Conservation (phyloP, 2,113 vertebrate genomes). For the crab-eating macaque (Macaca fascicularis) region DNA sequence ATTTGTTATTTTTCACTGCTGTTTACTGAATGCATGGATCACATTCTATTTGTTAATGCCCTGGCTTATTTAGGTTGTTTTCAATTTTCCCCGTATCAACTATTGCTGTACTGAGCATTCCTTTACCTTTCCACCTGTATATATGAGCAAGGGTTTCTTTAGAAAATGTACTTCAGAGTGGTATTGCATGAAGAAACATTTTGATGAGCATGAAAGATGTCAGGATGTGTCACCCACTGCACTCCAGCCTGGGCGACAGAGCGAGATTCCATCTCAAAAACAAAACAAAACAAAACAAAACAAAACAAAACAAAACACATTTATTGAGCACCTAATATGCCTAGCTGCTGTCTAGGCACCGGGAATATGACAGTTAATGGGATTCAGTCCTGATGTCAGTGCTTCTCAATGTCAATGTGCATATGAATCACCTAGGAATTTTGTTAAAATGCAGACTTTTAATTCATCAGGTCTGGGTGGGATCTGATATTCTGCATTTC, state of each 20-base stretch:
- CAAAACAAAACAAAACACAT: not conserved
- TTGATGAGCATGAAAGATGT: not conserved
- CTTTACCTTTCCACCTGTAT: not conserved
- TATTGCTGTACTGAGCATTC: not conserved
- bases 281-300: too few species aligned
- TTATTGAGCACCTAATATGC: not conserved
- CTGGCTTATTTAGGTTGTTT: not conserved
- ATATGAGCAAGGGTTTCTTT: not conserved
- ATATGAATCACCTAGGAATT: not conserved
- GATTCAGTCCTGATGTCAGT: not conserved
- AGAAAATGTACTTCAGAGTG: not conserved
- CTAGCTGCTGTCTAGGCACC: not conserved
- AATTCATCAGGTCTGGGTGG: not conserved
- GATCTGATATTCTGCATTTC: not conserved
- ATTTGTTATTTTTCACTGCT: not conserved
- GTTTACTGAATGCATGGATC: not conserved
- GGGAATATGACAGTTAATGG: not conserved
- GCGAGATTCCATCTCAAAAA: too few species aligned
- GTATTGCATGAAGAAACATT: not conserved
- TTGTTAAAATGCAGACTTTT: conserved; percentile 1
- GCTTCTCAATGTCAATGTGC: not conserved
- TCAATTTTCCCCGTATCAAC: not conserved
- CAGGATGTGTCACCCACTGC: not conserved
- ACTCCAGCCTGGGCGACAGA: too few species aligned
- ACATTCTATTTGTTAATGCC: not conserved